Evolutionary conservation across 2,888 invertebrate species (phyloP), one percentile per base, ranked within the genome.

Genomic region (Eupithecia subfuscata): DNA sequence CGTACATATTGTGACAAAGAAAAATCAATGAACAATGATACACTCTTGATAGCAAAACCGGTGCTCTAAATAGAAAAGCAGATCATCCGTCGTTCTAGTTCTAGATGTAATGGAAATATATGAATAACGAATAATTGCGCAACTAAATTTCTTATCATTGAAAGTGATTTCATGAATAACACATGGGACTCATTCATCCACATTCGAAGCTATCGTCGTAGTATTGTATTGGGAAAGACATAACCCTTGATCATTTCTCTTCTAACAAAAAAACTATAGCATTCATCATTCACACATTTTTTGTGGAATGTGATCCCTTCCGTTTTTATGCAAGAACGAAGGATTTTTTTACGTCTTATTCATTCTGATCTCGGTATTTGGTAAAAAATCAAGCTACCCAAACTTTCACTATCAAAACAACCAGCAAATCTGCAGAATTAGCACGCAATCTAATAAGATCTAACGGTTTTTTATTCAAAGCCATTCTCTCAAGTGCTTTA

Each of bases 1-100:
- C n/a, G 81, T 67, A 82, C 81, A 45, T 79, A 78, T 80, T 74
- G 52, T 69, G 72, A 80, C 78, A 77, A 77, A 79, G 74, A 63
- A 76, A 80, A 69, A 69, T 63, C 65, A 52, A 43, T 68, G 45
- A 80, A 82, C 79, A 82, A 82, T 82, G 45, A 78, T 67, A 37
- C 71, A 77, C 71, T 37, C 60, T 73, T 71, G 68, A 45, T 68
- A 69, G 56, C 60, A 72, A 70, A 77, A 72, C 45, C 56, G 40
- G 34, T 25, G 73, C 30, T 73, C 73, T 45, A 45, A 75, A 70
- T 75, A 75, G 14, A 71, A 74, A 74, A 74, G 74, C 71, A 71
- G 56, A 69, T 73, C 60, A 25, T 60, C 37, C 34, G 37, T 65
- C 40, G 30, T 63, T 40, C 25, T 9, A 52, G 37, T 48, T 63